Percentiles rank a stretch among this genome's conserved stretches.
These are phyloP conservation scores for Kryptolebias ocellatus DNA, from an alignment of 2,797 vertebrate genomes.

Conservation along the genomic window DNA sequence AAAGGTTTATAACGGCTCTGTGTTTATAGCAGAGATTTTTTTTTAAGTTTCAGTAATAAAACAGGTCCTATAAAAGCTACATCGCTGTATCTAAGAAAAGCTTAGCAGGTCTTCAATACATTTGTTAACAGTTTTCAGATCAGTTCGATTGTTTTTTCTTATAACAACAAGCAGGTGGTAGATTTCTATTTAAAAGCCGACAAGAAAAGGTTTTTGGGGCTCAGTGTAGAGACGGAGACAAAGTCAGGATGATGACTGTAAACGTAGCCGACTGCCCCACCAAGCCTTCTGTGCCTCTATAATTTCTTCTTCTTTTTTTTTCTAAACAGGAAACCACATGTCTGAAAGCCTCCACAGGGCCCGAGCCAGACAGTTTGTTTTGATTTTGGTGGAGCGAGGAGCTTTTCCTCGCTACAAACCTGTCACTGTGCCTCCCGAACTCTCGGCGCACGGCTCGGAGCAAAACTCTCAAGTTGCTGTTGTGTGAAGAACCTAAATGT, in stretches of 20 bases:
- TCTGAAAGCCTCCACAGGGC: constrained; percentile 88
- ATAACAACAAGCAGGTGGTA: not conserved
- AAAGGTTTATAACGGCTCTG: constrained; percentile 47
- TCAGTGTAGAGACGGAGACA: constrained; percentile 9
- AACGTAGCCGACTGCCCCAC: constrained; percentile 71
- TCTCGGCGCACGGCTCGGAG: constrained; percentile 12
- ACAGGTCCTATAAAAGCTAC: constrained; percentile 41
- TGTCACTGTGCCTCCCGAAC: constrained; percentile 56
- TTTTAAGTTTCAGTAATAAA: constrained; percentile 48
- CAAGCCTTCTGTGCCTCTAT: constrained; percentile 62
- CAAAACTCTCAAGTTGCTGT: constrained; percentile 2
- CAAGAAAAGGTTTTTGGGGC: constrained; percentile 5
- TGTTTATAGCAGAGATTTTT: constrained; percentile 49
- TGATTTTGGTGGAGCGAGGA: constrained; percentile 65
- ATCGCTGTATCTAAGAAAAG: constrained; percentile 36
- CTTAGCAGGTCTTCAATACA: too few relatives aligned
- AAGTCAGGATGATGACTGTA: constrained; percentile 44
- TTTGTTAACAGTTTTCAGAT: too few relatives aligned
- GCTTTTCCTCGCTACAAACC: constrained; percentile 69
- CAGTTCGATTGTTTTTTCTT: too few relatives aligned
- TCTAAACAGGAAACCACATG: constrained; percentile 95
- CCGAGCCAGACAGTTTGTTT: constrained; percentile 74
- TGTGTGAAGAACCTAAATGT: constrained; percentile 8
- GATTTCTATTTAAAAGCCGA: not conserved
- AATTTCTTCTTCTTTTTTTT: constrained; percentile 56